These are phyloP conservation scores for Nannoperca australis DNA, from an alignment of 2,797 vertebrate species.

Conservation along the genomic window DNA sequence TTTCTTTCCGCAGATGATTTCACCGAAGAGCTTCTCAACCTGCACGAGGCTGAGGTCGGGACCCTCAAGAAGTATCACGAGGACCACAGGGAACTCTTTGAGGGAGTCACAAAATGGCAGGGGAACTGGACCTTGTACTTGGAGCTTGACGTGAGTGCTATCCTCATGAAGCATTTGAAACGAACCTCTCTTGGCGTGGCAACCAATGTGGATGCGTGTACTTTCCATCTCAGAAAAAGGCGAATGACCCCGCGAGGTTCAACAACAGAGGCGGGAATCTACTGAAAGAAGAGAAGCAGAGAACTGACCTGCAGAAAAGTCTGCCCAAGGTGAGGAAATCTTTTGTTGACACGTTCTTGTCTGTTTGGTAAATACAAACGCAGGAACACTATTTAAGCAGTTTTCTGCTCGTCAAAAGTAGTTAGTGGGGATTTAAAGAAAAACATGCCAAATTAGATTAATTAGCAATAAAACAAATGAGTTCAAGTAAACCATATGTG, in stretches of 20 bases:
- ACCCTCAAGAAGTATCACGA: constrained; percentile 86
- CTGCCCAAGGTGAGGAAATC: constrained; percentile 89
- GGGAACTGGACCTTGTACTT: constrained; percentile 92
- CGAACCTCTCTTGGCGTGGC: background rate
- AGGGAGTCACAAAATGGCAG: constrained; percentile 91
- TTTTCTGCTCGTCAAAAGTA: background rate
- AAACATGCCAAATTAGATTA: background rate
- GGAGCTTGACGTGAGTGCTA: constrained; percentile 90
- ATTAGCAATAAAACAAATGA: background rate
- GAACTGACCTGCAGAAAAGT: constrained; percentile 91
- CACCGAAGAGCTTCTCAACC: constrained; percentile 88
- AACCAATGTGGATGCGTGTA: background rate
- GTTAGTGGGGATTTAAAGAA: background rate
- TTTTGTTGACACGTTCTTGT: background rate
- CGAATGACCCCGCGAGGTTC: constrained; percentile 91
- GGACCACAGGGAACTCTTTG: constrained; percentile 89
- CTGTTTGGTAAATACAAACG: background rate
- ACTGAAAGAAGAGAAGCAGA: constrained; percentile 94
- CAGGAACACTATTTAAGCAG: background rate
- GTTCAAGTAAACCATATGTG: background rate
- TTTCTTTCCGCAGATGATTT: constrained; percentile 85
- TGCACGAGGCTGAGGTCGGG: constrained; percentile 88
- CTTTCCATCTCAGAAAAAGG: constrained; percentile 87
- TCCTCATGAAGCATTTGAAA: background rate
- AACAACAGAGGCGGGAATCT: constrained; percentile 95